A percentile compares a stretch with the other conserved stretches of the same genome.
Evolutionary conservation across 1,140 invertebrate genomes (phyloP).

Genomic region (Augochlora pura): DNA sequence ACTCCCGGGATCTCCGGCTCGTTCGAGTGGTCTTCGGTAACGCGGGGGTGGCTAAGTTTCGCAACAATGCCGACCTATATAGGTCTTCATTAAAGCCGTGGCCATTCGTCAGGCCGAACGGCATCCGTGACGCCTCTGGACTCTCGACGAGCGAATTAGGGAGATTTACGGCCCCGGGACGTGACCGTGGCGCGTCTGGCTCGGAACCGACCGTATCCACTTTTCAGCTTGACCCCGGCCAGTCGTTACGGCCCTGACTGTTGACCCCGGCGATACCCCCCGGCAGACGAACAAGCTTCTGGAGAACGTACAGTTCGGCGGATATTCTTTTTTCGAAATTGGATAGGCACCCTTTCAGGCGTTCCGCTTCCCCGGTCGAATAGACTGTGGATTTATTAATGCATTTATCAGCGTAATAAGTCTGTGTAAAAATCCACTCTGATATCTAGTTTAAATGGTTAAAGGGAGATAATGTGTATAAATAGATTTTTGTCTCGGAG

Average conservation of each 20-base stretch:
- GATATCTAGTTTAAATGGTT: too few relatives aligned
- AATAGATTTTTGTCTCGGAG: too few relatives aligned
- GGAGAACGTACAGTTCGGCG: too few relatives aligned
- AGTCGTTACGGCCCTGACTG: slow-evolving; percentile 35
- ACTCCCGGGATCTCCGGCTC: slow-evolving; percentile 17
- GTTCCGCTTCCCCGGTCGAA: too few relatives aligned
- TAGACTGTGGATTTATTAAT: too few relatives aligned
- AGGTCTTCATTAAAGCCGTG: slow-evolving; percentile 62
- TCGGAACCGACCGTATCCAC: slow-evolving; percentile 61
- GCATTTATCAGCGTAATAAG: too few relatives aligned
- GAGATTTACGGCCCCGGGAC: slow-evolving; percentile 68
- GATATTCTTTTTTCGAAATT: too few relatives aligned
- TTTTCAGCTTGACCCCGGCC: slow-evolving; percentile 54
- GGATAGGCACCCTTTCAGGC: too few relatives aligned
- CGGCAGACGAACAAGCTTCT: too few relatives aligned
- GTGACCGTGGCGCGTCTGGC: slow-evolving; percentile 64
- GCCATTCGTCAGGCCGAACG: slow-evolving; percentile 65
- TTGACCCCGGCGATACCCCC: slow-evolving; percentile 23
- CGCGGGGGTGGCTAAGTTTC: slow-evolving; percentile 36
- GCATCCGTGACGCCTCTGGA: slow-evolving; percentile 65
- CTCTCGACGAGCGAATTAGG: slow-evolving; percentile 70
- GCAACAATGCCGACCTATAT: slow-evolving; percentile 62
- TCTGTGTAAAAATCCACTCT: too few relatives aligned
- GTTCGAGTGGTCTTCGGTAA: slow-evolving; percentile 44
- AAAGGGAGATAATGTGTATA: too few relatives aligned